Base-by-base conservation (phyloP, 2,797 vertebrate species). In the Bradypodion pumilum region DNA sequence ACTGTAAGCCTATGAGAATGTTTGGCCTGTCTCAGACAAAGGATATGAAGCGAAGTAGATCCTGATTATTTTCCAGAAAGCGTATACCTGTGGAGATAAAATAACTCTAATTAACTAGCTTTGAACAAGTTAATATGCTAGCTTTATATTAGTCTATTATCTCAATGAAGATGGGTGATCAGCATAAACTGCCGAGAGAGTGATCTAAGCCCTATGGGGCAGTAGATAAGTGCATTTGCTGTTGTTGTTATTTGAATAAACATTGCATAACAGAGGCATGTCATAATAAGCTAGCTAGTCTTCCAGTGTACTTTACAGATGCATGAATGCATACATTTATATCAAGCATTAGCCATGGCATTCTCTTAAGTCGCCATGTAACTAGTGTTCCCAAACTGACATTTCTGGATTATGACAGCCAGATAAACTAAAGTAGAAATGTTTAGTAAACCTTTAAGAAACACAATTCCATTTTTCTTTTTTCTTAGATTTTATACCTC, bases 401-500 rank as follows among this genome's bases (percentile, higher is more conserved):
- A 82, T 63, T 70, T 77, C 35, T 68, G 13, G 29, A 59, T 69
- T 69, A 56, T 46, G 15, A 21, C 32, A 65, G 8, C 80, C 32
- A 49, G 65, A 32, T 16, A 42, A 74, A 82, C 59, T 37, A 46
- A 56, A 62, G 40, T 6, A 32, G 44, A 62, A 59, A 19, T 69
- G 62, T 65, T 52, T 42, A 84, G 44, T 60, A 80, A 69, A 59
- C 42, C 4, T 82, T 80, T 21, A 87, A 46, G 37, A 88, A 76
- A 52, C 10, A 2, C 78, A 78, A 2, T 27, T 27, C 56, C 52
- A n/a, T 0, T 1, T 88, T 91, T 9, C 87, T 89, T 91, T 5
- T 35, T 89, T 89, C 74, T 56, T 77, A 98, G 97, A 68, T 97
- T 97, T 91, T 95, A 94, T 29, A 89, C 56, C 29, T 84, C 91